phyloP scores from a whole-genome alignment of 2,797 vertebrate genomes.

The Bovichtus variegatus region DNA sequence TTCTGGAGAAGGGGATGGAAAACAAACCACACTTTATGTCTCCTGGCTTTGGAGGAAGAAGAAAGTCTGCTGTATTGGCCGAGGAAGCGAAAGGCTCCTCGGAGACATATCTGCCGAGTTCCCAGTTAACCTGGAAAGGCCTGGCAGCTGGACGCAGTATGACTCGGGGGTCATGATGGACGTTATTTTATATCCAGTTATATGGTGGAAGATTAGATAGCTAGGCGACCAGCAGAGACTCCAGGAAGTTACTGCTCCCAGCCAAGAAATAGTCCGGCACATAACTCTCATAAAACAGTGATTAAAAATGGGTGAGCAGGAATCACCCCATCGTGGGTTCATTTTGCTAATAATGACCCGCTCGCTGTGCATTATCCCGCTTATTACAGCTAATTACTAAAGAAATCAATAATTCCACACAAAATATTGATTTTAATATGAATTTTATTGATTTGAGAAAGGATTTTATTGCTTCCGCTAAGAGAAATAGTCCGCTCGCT shows the following conservation, averaged over 20 bases:
- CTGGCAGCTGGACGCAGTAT: slow-evolving; percentile 46
- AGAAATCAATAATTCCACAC: too few relatives aligned
- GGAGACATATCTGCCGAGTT: slow-evolving; percentile 56
- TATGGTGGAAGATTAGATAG: not conserved
- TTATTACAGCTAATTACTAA: too few relatives aligned
- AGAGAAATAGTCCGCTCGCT: too few relatives aligned
- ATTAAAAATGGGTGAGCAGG: too few relatives aligned
- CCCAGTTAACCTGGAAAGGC: slow-evolving; percentile 18
- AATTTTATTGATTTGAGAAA: too few relatives aligned
- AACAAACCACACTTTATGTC: slow-evolving; percentile 33
- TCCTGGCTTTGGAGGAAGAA: slow-evolving; percentile 54
- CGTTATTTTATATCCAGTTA: not conserved
- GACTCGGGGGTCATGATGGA: slow-evolving; percentile 31
- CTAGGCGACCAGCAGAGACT: not conserved
- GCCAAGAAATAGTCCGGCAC: not conserved
- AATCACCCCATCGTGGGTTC: too few relatives aligned
- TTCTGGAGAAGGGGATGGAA: slow-evolving; percentile 43
- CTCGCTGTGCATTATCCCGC: too few relatives aligned
- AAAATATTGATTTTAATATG: too few relatives aligned
- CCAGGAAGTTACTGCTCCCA: not conserved
- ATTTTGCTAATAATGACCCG: too few relatives aligned
- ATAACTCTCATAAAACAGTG: not conserved
- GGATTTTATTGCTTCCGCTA: too few relatives aligned
- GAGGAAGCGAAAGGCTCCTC: slow-evolving; percentile 63
- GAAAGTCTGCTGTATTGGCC: slow-evolving; percentile 66